Conservation (phyloP, 2,797 vertebrate species). For the Erethizon dorsatum region DNA sequence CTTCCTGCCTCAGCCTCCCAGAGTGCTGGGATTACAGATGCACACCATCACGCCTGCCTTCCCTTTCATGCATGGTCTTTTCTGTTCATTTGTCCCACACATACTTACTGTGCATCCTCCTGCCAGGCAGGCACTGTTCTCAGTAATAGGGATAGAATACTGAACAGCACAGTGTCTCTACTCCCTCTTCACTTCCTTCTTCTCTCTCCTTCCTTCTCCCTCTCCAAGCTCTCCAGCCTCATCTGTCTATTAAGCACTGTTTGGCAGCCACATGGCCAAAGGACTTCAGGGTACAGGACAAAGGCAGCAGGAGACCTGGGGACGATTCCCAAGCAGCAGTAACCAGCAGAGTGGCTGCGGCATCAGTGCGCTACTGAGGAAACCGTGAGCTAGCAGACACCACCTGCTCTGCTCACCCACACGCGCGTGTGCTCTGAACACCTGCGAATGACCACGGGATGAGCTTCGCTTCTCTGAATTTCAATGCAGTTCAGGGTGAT, state of each 20-base stretch:
- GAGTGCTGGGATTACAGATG: background rate
- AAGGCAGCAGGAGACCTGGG: background rate
- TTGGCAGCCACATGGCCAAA: background rate
- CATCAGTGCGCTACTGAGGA: background rate
- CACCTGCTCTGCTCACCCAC: background rate
- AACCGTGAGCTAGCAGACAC: background rate
- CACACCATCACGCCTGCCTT: background rate
- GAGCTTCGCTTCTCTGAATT: slow-evolving; percentile 44
- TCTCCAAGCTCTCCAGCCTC: background rate
- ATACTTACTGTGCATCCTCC: background rate
- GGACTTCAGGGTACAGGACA: background rate
- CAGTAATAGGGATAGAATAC: background rate
- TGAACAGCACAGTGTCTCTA: background rate
- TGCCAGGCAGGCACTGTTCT: background rate
- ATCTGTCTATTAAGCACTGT: background rate
- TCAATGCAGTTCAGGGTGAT: slow-evolving; percentile 20
- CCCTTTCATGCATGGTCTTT: background rate
- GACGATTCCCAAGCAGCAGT: background rate
- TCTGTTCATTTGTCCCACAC: background rate
- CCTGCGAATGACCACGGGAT: background rate
- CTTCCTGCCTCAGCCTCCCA: background rate
- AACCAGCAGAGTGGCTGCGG: background rate
- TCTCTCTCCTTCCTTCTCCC: background rate
- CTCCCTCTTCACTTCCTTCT: background rate
- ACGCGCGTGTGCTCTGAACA: background rate